These are phyloP conservation scores for Colistium nudipinnis DNA, from an alignment of 2,113 vertebrate genomes.

Conservation along the genomic window DNA sequence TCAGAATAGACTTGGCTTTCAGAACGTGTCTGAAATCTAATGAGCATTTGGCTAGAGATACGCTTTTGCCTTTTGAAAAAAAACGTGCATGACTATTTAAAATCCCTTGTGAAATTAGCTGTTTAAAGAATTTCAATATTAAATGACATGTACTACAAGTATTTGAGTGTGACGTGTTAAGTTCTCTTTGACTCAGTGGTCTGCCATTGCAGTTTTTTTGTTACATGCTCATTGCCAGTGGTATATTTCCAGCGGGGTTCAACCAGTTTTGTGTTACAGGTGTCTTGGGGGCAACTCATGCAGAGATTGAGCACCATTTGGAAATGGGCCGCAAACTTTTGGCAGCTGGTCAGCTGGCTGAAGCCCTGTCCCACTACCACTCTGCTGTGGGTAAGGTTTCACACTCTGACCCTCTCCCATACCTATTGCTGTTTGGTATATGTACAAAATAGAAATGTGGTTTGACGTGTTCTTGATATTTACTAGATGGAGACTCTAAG, in stretches of 20 bases:
- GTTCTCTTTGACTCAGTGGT: too few species aligned
- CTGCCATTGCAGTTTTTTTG: too few species aligned
- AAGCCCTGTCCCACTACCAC: slow-evolving; percentile 88
- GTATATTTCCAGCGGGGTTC: neutral
- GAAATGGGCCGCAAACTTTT: slow-evolving; percentile 88
- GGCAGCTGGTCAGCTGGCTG: slow-evolving; percentile 87
- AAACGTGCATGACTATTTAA: too few species aligned
- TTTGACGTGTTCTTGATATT: neutral
- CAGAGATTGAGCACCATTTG: slow-evolving; percentile 87
- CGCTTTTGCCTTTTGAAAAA: too few species aligned
- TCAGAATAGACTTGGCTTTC: too few species aligned
- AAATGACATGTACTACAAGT: too few species aligned
- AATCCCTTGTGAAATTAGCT: too few species aligned
- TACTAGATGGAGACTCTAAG: slow-evolving; percentile 85
- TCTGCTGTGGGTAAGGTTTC: slow-evolving; percentile 85
- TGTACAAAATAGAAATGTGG: neutral
- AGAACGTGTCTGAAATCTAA: too few species aligned
- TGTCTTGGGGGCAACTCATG: slow-evolving; percentile 81
- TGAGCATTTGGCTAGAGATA: too few species aligned
- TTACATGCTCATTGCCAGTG: too few species aligned
- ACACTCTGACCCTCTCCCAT: neutral
- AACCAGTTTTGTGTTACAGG: slow-evolving; percentile 71
- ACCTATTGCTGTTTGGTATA: neutral
- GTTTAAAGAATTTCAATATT: too few species aligned
- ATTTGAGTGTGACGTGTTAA: too few species aligned